Percentiles rank a stretch among this genome's conserved stretches.
phyloP scores from a whole-genome alignment of 2,113 vertebrate species.

The Datnioides undecimradiatus region DNA sequence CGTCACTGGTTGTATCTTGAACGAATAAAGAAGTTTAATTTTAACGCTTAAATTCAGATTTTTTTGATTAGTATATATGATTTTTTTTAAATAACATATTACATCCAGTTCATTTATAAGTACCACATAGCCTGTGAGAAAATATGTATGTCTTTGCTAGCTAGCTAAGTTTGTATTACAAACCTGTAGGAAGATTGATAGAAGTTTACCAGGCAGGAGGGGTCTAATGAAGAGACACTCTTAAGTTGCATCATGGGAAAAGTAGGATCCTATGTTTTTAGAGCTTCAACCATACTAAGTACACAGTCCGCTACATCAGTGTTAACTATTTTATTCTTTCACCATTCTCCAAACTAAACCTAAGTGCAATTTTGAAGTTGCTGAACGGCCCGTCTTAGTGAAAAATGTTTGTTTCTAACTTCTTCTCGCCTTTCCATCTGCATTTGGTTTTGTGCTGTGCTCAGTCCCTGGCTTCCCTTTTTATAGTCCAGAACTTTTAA shows the following conservation, averaged over 20 bases:
- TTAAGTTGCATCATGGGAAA: conserved; percentile 7
- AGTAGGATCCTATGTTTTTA: background rate
- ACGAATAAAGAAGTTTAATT: background rate
- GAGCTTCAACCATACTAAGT: background rate
- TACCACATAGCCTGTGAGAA: no score
- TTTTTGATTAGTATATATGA: no score
- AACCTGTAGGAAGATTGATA: background rate
- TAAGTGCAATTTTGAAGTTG: background rate
- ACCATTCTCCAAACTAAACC: background rate
- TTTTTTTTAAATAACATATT: no score
- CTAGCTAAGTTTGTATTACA: background rate
- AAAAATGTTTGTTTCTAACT: background rate
- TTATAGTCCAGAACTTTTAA: conserved; percentile 33
- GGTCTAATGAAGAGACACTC: background rate
- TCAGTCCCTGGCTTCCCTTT: conserved; percentile 11
- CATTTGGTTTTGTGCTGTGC: conserved; percentile 8
- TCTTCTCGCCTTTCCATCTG: conserved; percentile 12
- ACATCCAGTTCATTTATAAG: no score
- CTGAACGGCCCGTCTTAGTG: background rate
- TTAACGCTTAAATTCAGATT: no score
- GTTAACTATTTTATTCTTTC: background rate
- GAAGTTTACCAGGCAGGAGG: background rate
- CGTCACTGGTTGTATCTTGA: background rate
- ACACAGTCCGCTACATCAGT: background rate
- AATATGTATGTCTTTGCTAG: no score